A percentile compares a stretch with the other conserved stretches of the same genome.
phyloP scores from a whole-genome alignment of 2,888 invertebrate genomes.

The Antitype chi region DNA sequence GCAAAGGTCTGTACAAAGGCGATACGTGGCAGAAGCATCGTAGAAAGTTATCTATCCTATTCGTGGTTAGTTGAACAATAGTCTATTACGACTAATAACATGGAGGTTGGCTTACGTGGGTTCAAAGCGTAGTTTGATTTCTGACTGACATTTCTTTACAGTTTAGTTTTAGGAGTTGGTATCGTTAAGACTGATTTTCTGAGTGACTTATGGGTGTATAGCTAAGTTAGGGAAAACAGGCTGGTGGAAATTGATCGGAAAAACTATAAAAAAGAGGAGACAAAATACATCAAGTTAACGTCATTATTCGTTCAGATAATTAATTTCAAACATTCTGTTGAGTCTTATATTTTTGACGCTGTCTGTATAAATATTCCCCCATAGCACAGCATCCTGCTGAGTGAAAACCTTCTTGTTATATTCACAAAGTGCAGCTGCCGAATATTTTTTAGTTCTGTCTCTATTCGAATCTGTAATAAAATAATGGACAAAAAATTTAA shows the following conservation, averaged over 20 bases:
- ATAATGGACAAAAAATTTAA: too few species aligned
- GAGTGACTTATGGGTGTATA: neutral
- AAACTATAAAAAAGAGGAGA: neutral
- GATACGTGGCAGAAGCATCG: slow-evolving; percentile 76
- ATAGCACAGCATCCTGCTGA: too few species aligned
- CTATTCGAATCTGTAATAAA: too few species aligned
- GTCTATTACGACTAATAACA: slow-evolving; percentile 66
- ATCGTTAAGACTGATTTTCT: neutral
- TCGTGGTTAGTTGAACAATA: slow-evolving; percentile 70
- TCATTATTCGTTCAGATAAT: too few species aligned
- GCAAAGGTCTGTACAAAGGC: slow-evolving; percentile 79
- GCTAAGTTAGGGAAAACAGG: neutral
- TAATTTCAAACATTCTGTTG: too few species aligned
- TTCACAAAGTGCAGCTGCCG: too few species aligned
- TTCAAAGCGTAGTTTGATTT: slow-evolving; percentile 60
- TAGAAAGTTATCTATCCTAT: slow-evolving; percentile 70
- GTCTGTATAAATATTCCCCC: too few species aligned
- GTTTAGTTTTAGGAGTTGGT: slow-evolving; percentile 12
- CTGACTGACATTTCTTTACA: slow-evolving; percentile 36
- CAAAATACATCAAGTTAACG: too few species aligned
- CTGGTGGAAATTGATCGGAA: too few species aligned
- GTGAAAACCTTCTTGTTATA: too few species aligned
- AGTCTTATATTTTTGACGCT: too few species aligned
- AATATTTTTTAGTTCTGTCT: too few species aligned
- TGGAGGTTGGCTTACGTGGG: slow-evolving; percentile 39